Conservation (phyloP, 2,888 invertebrate species). For the Melolontha melolontha region DNA sequence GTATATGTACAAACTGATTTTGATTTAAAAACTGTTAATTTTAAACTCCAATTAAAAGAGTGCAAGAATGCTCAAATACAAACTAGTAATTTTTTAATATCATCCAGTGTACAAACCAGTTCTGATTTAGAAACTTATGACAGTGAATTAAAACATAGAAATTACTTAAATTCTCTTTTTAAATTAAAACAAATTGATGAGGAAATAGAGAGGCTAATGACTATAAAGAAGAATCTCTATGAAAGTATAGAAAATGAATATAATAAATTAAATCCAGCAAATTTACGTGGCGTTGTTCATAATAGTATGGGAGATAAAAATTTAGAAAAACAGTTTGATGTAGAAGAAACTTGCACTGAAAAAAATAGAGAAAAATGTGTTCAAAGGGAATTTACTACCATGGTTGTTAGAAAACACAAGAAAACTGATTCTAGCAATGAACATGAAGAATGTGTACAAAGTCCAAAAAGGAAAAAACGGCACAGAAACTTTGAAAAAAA, state of each 20-base stretch:
- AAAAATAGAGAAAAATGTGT: not conserved
- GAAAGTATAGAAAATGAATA: conserved; percentile 35
- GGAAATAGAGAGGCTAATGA: conserved; percentile 53
- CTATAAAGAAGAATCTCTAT: conserved; percentile 52
- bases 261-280: not conserved
- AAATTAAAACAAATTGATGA: conserved; percentile 54
- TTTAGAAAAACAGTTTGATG: not conserved
- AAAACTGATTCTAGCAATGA: conserved; percentile 19
- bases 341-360: too few species aligned
- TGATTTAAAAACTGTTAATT: not conserved
- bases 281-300: not conserved
- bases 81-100: conserved; percentile 4
- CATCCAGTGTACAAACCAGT: conserved; percentile 28
- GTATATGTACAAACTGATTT: not conserved
- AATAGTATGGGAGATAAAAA: not conserved
- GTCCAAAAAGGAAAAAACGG: conserved; percentile 24
- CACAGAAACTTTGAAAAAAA: conserved; percentile 13
- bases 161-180: conserved; percentile 40
- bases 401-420: conserved; percentile 14
- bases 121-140: conserved; percentile 37
- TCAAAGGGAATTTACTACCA: not conserved
- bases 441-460: conserved; percentile 10
- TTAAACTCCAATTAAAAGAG: conserved; percentile 7
- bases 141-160: conserved; percentile 2
- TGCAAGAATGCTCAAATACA: conserved; percentile 34